Base-by-base conservation (phyloP, 2,888 invertebrate species). In the Dicranocentrus wangi region DNA sequence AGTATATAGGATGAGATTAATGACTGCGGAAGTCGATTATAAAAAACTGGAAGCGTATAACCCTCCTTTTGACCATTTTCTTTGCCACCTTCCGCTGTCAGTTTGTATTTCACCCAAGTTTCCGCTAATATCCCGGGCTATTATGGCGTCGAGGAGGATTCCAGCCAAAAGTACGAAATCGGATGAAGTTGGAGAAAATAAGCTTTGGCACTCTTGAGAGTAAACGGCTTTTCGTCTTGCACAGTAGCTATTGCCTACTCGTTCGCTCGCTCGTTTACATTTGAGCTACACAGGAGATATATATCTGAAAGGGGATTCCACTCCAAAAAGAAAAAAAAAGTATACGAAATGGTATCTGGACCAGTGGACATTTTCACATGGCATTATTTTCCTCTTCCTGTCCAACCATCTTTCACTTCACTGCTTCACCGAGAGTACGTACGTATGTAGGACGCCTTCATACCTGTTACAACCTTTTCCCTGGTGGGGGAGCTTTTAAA, bases 21-120 rank as follows among this genome's bases (percentile, higher is more conserved):
- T 76, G 76, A 76, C 68, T 76, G 76, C 76, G 76, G 76, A 76
- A 76, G 68, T 76, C 76, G 55, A 76, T 76, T 76, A 68, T 23
- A 76, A 76, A 76, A 15, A n/a, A n/a, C n/a, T n/a, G 17, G 3
- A 47, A 47, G n/a, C 5, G 47, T 47, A 17, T 17, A 47, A 32
- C 32, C 47, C 47, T 5, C 47, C 47, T 13, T 47, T n/a, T 5
- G 5, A 17, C 8, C 32, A 32, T 51, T 58, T 27, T 58, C 10
- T 10, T n/a, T n/a, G 10, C 25, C 23, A 25, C 58, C 25, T 55
- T 58, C 58, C 19, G 15, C 5, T 58, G 58, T 58, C 25, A 25
- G 58, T 58, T 2, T 13, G n/a, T 17, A 47, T 58, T 58, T 58
- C 25, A 8, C 58, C 10, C 25, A 21, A 58, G 25, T n/a, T 55